Evolutionary conservation across 2,888 invertebrate species (phyloP).

Genomic region (Andrena flavipes): DNA sequence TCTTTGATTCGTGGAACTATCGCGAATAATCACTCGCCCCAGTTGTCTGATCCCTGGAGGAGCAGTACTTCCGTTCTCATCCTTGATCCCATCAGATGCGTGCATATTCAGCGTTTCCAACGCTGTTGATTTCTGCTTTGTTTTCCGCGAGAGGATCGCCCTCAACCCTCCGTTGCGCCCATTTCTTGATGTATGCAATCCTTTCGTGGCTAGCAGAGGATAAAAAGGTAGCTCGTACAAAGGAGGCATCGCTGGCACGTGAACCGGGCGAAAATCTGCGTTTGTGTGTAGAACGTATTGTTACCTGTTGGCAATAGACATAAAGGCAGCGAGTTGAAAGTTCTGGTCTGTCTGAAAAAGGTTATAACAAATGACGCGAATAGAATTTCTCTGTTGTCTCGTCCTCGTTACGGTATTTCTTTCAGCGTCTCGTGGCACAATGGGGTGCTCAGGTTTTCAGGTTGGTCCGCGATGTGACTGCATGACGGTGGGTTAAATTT

Average conservation of each 20-base stretch:
- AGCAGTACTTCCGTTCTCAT: not conserved
- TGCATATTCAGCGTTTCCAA: slow-evolving; percentile 11
- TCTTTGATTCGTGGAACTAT: slow-evolving; percentile 32
- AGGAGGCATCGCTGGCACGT: not conserved
- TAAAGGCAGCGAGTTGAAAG: not conserved
- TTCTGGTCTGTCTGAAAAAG: not conserved
- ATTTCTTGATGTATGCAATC: slow-evolving; percentile 8
- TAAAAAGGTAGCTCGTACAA: not conserved
- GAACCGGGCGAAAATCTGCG: not conserved
- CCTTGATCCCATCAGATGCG: not conserved
- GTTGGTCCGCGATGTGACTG: not conserved
- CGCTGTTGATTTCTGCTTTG: slow-evolving; percentile 6
- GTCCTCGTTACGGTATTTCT: not conserved
- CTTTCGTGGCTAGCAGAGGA: not conserved
- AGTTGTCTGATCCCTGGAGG: slow-evolving; percentile 29
- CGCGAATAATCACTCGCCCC: slow-evolving; percentile 34
- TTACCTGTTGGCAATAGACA: slow-evolving; percentile 3
- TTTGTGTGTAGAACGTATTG: slow-evolving; percentile 3
- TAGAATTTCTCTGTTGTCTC: not conserved
- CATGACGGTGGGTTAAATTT: not conserved
- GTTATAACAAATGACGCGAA: not conserved
- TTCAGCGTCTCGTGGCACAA: no score
- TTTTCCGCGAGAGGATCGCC: not conserved
- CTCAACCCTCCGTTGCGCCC: not conserved
- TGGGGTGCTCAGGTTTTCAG: not conserved